Conservation (phyloP, 2,797 vertebrate genomes). For the Vultur gryphus region DNA sequence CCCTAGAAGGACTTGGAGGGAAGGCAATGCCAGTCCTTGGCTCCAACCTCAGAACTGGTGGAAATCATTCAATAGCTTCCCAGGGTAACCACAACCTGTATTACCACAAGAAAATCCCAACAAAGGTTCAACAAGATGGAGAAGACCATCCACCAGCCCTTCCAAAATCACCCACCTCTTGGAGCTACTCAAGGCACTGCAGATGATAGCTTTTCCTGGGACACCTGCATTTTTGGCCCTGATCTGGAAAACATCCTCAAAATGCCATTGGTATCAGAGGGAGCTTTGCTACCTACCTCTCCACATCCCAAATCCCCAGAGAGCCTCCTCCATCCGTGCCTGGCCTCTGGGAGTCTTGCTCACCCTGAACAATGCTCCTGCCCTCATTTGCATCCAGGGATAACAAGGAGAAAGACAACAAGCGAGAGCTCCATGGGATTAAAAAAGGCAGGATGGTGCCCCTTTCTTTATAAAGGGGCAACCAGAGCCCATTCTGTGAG, state of each 20-base stretch:
- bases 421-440: neutral
- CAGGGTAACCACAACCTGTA: neutral
- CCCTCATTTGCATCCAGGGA: neutral
- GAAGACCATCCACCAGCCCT: neutral
- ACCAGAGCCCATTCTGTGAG: neutral
- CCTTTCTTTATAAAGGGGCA: neutral
- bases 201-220: neutral
- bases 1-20: neutral
- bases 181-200: neutral
- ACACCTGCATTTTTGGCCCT: neutral
- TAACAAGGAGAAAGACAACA: neutral
- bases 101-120: neutral
- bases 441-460: neutral
- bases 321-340: neutral
- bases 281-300: neutral
- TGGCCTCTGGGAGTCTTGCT: neutral
- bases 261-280: neutral
- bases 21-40: neutral
- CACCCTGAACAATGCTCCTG: neutral
- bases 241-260: neutral
- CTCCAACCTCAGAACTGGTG: neutral
- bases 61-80: neutral
- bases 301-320: neutral
- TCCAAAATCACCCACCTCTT: neutral
- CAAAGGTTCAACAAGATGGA: neutral